Conservation (phyloP, 1,140 invertebrate species). For the Panagrolaimus sp. region DNA sequence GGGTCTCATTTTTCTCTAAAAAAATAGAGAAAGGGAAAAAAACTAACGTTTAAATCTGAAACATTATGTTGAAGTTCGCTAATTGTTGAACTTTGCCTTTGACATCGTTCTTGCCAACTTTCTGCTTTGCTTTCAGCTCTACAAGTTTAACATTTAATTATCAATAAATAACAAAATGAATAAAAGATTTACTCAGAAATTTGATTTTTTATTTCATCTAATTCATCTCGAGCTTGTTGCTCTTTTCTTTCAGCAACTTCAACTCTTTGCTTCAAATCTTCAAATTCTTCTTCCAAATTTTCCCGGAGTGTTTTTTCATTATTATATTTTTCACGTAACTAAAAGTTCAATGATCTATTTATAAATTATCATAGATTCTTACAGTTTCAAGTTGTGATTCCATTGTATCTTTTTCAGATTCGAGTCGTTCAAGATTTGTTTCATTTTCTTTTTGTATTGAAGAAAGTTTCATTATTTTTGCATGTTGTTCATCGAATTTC, state of each 20-base stretch:
- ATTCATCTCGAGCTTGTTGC: slow-evolving; percentile 8
- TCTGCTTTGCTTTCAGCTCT: slow-evolving; percentile 8
- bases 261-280: slow-evolving; percentile 11
- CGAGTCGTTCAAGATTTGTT: slow-evolving; percentile 37
- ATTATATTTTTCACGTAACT: slow-evolving; percentile 25
- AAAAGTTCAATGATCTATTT: not conserved
- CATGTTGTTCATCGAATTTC: slow-evolving; percentile 54
- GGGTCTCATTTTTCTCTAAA: no score
- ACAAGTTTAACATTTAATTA: not conserved
- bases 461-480: slow-evolving; percentile 52
- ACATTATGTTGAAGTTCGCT: slow-evolving; percentile 30
- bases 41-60: slow-evolving; percentile 28
- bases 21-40: no score
- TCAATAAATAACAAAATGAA: not conserved
- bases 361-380: not conserved
- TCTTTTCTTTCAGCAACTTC: not conserved
- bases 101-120: not conserved
- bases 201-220: not conserved
- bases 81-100: slow-evolving; percentile 19
- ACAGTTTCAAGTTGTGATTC: slow-evolving; percentile 31
- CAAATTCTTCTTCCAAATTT: slow-evolving; percentile 26
- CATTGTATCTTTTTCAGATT: slow-evolving; percentile 40
- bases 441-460: slow-evolving; percentile 41
- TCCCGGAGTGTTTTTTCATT: slow-evolving; percentile 19
- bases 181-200: not conserved